Base-by-base conservation (phyloP, 2,113 vertebrate genomes). In the Cyanocitta stelleri region DNA sequence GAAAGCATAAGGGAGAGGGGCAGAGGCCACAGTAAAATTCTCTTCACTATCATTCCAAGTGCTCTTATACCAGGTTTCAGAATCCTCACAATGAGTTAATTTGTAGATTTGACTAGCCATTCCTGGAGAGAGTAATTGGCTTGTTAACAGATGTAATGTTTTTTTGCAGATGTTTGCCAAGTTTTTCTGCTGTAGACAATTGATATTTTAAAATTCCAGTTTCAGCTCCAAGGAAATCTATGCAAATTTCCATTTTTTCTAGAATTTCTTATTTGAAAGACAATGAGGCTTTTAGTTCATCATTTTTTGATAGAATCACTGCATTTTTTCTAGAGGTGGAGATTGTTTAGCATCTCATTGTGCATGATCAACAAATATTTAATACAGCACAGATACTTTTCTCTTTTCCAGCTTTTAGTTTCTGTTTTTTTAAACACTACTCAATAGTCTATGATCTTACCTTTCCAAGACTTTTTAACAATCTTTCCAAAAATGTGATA, bases 231-330 rank as follows among this genome's bases (percentile, higher is more conserved):
- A 52, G 6, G 7, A 2, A 46, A 19, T 39, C 33, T 33, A 29
- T 5, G 3, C 8, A 61, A 22, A 29, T 33, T 77, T 69, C 5
- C 4, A 39, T 7, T 29, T 29, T 62, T 78, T 46, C 29, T 54
- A 6, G 19, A 54, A 54, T 69, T 37, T 6, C 16, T 9, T n/a
- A 33, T 62, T 78, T 21, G 62, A 69, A 69, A 78, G 8, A 5
- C 23, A 39, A 2, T 39, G 33, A 46, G 8, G 10, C 3, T 54
- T 62, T 69, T 52, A 33, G 41, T 10, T 10, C 4, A 18, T 46
- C 0, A 1, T 3, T 46, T 69, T 54, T 16, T 22, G 18, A 54
- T 20, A 22, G 5, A 69, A 62, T 61, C 2, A 8, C 1, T 44
- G 15, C 3, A 35, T 13, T 44, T 19, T 87, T 68, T 27, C 32